Evolutionary conservation across 2,113 vertebrate species (phyloP).

Genomic region (Sisor rabdophorus): DNA sequence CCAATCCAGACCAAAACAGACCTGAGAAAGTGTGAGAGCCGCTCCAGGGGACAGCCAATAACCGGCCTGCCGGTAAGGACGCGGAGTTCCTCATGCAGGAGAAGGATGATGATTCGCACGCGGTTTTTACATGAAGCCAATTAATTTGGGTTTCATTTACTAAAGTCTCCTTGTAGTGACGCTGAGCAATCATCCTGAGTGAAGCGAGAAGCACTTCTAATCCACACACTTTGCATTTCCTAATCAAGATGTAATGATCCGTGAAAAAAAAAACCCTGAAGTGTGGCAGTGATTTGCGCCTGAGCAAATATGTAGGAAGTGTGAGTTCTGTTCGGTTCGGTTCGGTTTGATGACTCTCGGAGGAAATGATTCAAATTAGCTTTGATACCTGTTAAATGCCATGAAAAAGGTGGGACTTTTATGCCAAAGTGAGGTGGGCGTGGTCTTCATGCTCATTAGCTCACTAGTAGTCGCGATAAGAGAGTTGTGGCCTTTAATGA

Average conservation of each 20-base stretch:
- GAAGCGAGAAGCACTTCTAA: slow-evolving; percentile 10
- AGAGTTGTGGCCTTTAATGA: too few relatives aligned
- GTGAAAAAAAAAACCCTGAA: neutral
- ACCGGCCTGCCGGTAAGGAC: slow-evolving; percentile 54
- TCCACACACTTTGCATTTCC: slow-evolving; percentile 11
- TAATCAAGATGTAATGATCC: neutral
- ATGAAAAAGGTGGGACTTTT: too few relatives aligned
- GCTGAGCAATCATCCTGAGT: slow-evolving; percentile 37
- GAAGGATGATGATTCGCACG: slow-evolving; percentile 36
- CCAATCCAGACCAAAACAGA: slow-evolving; percentile 17
- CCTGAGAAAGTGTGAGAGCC: slow-evolving; percentile 27
- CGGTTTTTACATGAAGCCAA: slow-evolving; percentile 51
- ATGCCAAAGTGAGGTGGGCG: too few relatives aligned
- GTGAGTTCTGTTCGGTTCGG: neutral
- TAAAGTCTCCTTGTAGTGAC: slow-evolving; percentile 51
- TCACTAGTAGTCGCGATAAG: too few relatives aligned
- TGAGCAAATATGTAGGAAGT: neutral
- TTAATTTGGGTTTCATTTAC: slow-evolving; percentile 58
- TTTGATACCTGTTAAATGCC: too few relatives aligned
- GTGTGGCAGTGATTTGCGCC: neutral
- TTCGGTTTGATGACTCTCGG: too few relatives aligned
- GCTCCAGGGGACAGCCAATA: slow-evolving; percentile 55
- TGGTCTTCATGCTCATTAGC: too few relatives aligned
- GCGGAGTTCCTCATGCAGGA: slow-evolving; percentile 3
- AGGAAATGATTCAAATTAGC: too few relatives aligned